Evolutionary conservation across 2,113 vertebrate genomes (phyloP).

Genomic region (Carassius carassius): DNA sequence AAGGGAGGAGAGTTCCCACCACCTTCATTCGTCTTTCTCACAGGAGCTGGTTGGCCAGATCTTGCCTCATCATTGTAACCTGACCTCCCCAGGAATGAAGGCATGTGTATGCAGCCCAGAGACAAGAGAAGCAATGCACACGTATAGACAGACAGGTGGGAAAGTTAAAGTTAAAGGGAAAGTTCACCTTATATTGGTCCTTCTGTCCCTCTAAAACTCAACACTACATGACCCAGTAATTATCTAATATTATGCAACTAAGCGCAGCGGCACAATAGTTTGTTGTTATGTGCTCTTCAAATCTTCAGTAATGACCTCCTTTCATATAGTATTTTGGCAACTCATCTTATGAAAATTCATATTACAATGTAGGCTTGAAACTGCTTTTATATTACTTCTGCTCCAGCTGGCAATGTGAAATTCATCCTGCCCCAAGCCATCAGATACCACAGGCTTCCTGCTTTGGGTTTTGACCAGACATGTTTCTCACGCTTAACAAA

Average conservation of each 20-base stretch:
- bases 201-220: background rate
- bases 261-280: background rate
- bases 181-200: conserved; percentile 27
- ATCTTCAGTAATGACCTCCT: background rate
- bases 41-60: conserved; percentile 71
- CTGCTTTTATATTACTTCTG: conserved; percentile 43
- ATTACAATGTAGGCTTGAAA: background rate
- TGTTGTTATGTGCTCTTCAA: background rate
- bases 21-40: conserved; percentile 77
- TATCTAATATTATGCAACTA: background rate
- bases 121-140: conserved; percentile 48
- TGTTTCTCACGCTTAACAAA: conserved; percentile 64
- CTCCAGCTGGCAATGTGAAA: conserved; percentile 62
- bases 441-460: conserved; percentile 66
- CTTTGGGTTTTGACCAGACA: conserved; percentile 67
- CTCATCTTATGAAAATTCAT: background rate
- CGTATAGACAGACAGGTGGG: conserved; percentile 31
- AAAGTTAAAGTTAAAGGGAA: conserved; percentile 26
- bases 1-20: conserved; percentile 88
- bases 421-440: conserved; percentile 54
- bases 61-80: conserved; percentile 70
- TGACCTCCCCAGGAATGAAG: conserved; percentile 60
- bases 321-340: background rate
- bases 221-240: conserved; percentile 1
- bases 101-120: conserved; percentile 60